Base-by-base conservation (phyloP, 2,113 vertebrate species). In the Aleadryas rufinucha region DNA sequence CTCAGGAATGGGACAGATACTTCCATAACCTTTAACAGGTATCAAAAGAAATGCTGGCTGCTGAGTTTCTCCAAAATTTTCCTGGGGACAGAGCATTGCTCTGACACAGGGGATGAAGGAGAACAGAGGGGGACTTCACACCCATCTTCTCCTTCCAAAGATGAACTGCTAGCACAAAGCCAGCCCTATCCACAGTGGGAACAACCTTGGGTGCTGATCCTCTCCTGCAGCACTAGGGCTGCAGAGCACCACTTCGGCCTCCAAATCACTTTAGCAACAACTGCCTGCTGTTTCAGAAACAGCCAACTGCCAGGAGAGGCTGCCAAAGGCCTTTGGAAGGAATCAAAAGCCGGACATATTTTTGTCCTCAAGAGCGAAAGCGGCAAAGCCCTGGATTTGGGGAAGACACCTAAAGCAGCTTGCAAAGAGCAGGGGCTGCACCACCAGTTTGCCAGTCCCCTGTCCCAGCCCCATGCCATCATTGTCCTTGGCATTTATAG, bases 261-360 rank as follows among this genome's bases (percentile, higher is more conserved):
- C 91, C 94, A 97, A 85, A 85, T 69, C 13, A 2, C 75, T 93
- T 87, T 13, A 91, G 74, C 91, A 94, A 93, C 91, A 82, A 84
- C 91, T 82, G 87, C 86, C 86, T 89, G 79, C 77, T 84, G 89
- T 71, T 84, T 77, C 88, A 79, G 89, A 56, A 84, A 30, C 31
- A 93, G 80, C 84, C 96, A 93, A 69, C 70, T 87, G 87, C 84
- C 94, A 89, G 91, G 89, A 93, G 74, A 93, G 84, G 81, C 90
- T 94, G 75, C 94, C 94, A 96, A 94, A 85, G 89, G 56, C 65
- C 66, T 79, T 80, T 79, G 94, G 87, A 95, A 96, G 66, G 87
- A 53, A 87, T 79, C 89, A 59, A 3, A 2, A 94, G 78, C 87
- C 2, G 3, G 91, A 80, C 63, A 45, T 89, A 83, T 83, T 95